Conservation (phyloP, 2,113 vertebrate species). For the Eubucco bourcierii region DNA sequence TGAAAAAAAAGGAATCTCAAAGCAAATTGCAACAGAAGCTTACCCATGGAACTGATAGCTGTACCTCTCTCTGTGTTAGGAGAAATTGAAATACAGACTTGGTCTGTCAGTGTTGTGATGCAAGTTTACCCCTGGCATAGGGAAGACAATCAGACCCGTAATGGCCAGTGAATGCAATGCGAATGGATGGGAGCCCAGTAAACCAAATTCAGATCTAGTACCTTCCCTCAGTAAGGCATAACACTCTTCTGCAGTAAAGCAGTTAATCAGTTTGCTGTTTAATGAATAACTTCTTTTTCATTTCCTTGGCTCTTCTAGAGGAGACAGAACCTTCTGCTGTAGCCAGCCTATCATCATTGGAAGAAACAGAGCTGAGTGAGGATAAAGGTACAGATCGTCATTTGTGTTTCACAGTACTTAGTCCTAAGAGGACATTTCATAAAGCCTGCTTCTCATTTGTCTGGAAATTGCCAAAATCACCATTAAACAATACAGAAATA, state of each 20-base stretch:
- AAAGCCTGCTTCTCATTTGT: background rate
- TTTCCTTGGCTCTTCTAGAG: constrained; percentile 48
- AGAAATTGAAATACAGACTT: background rate
- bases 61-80: background rate
- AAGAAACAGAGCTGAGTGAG: constrained; percentile 35
- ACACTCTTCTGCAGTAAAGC: background rate
- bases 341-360: constrained; percentile 41
- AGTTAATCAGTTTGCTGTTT: background rate
- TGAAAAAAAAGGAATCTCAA: background rate
- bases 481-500: constrained; percentile 15
- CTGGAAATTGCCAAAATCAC: constrained; percentile 14
- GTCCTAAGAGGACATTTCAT: background rate
- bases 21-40: background rate
- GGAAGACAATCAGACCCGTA: background rate
- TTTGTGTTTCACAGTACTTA: background rate
- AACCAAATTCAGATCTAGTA: background rate
- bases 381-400: constrained; percentile 69
- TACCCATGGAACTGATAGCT: background rate
- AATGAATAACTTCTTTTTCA: constrained; percentile 43
- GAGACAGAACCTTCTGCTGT: constrained; percentile 9
- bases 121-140: background rate
- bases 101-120: background rate
- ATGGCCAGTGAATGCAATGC: background rate
- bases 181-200: background rate
- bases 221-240: background rate